phyloP scores from a whole-genome alignment of 2,888 invertebrate species.

The Chaetogeoica ovagalla region DNA sequence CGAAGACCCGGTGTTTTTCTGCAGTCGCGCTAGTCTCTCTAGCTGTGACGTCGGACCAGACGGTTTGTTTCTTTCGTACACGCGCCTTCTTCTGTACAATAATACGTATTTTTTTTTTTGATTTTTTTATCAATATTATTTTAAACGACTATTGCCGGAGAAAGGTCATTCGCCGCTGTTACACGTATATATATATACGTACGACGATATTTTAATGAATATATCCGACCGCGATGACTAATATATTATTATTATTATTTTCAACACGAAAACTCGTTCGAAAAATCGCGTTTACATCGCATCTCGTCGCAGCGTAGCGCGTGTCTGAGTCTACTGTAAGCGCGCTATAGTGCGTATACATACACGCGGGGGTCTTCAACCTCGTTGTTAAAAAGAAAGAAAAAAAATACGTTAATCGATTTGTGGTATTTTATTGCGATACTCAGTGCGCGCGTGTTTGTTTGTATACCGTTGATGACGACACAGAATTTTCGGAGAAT shows the following conservation, averaged over 20 bases:
- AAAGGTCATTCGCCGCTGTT: background rate
- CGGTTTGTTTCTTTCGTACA: background rate
- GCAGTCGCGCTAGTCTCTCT: no score
- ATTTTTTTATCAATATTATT: background rate
- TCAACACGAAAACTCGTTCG: constrained; percentile 16
- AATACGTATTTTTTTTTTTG: background rate
- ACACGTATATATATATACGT: no score
- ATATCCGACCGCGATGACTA: constrained; percentile 13
- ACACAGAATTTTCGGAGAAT: no score
- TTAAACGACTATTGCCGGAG: background rate
- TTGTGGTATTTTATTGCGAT: no score
- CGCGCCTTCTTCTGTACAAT: no score
- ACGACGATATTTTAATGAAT: no score
- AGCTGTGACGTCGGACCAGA: background rate
- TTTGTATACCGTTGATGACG: no score
- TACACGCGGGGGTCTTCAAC: constrained; percentile 11
- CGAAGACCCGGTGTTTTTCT: background rate
- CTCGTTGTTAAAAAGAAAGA: background rate
- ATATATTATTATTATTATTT: background rate
- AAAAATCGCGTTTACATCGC: background rate
- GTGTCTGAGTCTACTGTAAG: background rate
- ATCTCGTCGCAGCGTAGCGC: no score
- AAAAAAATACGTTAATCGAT: no score
- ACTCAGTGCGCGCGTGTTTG: no score
- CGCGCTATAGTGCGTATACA: no score